Base-by-base conservation (phyloP, 2,113 vertebrate species). In the Pseudolaguvia tuberculata region DNA sequence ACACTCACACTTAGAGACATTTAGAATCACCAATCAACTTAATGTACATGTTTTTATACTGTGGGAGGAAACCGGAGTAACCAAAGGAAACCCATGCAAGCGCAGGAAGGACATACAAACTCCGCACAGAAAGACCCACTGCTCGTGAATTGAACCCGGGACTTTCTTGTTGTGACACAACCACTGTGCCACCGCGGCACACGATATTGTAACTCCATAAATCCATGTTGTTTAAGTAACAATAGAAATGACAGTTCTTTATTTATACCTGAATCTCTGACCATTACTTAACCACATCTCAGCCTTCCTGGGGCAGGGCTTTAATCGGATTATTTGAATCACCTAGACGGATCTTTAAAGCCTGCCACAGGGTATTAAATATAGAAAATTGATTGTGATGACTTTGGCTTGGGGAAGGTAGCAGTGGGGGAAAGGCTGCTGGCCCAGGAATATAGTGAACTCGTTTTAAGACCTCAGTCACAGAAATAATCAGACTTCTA, bases 401-500 rank as follows among this genome's bases (percentile, higher is more conserved):
- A 10, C 45, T 52, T 21, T 31, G 18, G 23, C 20, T 31, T 45
- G 59, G 23, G 53, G 21, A 25, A 47, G 47, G 47, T 20, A n/a
- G 58, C 63, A 53, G 45, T 47, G 9, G 4, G n/a, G 31, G 47
- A 55, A 63, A 77, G 61, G 58, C 53, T 61, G 59, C 73, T 51
- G 47, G 50, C 14, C 45, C 47, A 10, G 12, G 14, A 42, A 66
- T 3, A 58, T 68, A 31, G 74, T 53, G 27, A 39, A 12, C 7
- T 12, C 25, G 55, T 45, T 68, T 57, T 50, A 70, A 56, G 76
- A 51, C 48, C 68, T 63, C 58, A 25, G 47, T 62, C 23, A 25
- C 47, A 53, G 53, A 79, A 71, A 72, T 67, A 68, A 75, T 77
- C 70, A 65, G 45, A 47, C 66, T 61, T 29, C 20, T 67, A 77